Conservation (phyloP, 1,140 invertebrate genomes). For the Pachypeltis micranthus region DNA sequence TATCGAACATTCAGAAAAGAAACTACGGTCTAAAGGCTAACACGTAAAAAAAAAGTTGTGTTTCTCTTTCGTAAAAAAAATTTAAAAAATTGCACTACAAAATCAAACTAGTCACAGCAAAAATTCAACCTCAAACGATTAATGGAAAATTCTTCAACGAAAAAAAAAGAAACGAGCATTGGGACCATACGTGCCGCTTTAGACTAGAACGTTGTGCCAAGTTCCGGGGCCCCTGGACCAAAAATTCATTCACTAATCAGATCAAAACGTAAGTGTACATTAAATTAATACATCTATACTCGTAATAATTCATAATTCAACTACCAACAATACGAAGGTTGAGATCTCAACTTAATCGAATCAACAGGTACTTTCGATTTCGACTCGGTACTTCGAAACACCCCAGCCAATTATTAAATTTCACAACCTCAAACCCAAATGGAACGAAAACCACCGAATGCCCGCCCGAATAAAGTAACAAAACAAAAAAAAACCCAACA, state of each 20-base stretch:
- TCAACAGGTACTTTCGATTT: not conserved
- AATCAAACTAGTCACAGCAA: not conserved
- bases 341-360: not conserved
- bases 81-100: not conserved
- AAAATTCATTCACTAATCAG: not conserved
- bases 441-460: not conserved
- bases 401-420: not conserved
- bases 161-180: not conserved
- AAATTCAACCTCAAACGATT: no score
- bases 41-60: not conserved
- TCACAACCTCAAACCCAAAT: not conserved
- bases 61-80: not conserved
- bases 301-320: not conserved
- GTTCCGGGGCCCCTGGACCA: not conserved
- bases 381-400: not conserved
- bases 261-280: not conserved
- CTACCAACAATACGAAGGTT: not conserved
- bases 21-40: not conserved
- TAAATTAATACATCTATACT: not conserved
- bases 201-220: not conserved
- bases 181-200: not conserved
- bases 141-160: not conserved
- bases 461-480: not conserved
- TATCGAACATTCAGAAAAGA: not conserved
- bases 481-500: not conserved